These are phyloP conservation scores for Himalopsyche kuldschensis DNA, from an alignment of 2,888 invertebrate genomes.

Conservation along the genomic window DNA sequence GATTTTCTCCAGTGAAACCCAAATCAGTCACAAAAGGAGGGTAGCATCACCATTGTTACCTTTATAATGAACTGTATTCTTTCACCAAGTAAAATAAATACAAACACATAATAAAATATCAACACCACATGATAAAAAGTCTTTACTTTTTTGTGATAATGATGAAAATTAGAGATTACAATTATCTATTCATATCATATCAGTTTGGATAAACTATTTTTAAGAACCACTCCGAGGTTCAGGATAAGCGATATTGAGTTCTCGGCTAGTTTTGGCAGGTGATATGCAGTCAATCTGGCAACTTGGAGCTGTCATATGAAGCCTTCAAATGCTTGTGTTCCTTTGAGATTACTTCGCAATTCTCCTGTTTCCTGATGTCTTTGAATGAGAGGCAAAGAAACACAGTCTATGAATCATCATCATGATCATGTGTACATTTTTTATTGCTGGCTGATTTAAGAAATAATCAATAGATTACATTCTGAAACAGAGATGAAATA, in stretches of 20 bases:
- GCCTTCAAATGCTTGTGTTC: slow-evolving; percentile 80
- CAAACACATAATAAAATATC: no score
- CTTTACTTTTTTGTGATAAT: no score
- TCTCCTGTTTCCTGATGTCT: slow-evolving; percentile 72
- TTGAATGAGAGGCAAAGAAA: slow-evolving; percentile 69
- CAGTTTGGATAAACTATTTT: no score
- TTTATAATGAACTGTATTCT: no score
- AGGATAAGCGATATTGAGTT: slow-evolving; percentile 79
- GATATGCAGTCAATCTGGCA: slow-evolving; percentile 80
- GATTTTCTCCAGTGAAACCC: not conserved
- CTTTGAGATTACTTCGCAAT: slow-evolving; percentile 71
- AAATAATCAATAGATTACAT: no score
- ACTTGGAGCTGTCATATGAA: slow-evolving; percentile 73
- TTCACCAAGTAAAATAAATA: no score
- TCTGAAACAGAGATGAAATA: no score
- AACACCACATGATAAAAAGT: no score
- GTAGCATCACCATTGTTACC: not conserved
- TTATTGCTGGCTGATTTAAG: slow-evolving; percentile 55
- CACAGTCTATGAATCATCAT: slow-evolving; percentile 70
- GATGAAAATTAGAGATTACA: no score
- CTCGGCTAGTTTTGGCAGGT: slow-evolving; percentile 85
- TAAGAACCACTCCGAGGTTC: slow-evolving; percentile 76
- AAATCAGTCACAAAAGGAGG: not conserved
- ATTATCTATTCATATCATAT: no score
- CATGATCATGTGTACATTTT: slow-evolving; percentile 77